Conservation (phyloP, 2,888 invertebrate species). For the Heliconius hortense region DNA sequence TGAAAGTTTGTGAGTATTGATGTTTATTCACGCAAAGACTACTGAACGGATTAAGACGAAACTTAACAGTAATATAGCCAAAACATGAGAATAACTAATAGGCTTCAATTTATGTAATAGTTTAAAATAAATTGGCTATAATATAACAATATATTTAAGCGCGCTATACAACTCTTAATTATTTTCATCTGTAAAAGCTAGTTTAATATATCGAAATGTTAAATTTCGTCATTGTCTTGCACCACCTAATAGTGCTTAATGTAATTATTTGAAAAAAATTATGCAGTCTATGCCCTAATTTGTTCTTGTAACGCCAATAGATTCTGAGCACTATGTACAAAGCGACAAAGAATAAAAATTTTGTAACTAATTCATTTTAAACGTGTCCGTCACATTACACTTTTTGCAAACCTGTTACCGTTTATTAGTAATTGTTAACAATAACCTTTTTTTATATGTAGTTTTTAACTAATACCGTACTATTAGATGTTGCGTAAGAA, state of each 20-base stretch:
- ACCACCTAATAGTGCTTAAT: neutral
- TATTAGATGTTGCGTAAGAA: slow-evolving; percentile 68
- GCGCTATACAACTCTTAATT: too few relatives aligned
- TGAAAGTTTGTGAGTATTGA: too few relatives aligned
- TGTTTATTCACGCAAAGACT: too few relatives aligned
- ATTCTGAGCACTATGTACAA: neutral
- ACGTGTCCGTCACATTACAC: slow-evolving; percentile 19
- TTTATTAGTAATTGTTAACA: slow-evolving; percentile 45
- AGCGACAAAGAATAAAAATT: slow-evolving; percentile 4
- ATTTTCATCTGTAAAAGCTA: too few relatives aligned
- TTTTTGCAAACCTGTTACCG: slow-evolving; percentile 34
- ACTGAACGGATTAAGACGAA: too few relatives aligned
- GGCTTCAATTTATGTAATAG: too few relatives aligned
- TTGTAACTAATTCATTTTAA: slow-evolving; percentile 12
- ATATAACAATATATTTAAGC: too few relatives aligned
- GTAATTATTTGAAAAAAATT: neutral
- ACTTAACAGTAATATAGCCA: too few relatives aligned
- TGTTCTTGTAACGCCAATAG: slow-evolving; percentile 3
- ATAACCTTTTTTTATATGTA: slow-evolving; percentile 48
- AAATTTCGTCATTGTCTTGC: neutral
- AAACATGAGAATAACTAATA: too few relatives aligned
- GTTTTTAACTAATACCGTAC: slow-evolving; percentile 64
- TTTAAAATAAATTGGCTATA: too few relatives aligned
- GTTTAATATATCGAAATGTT: neutral
- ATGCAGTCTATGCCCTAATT: neutral